Conservation (phyloP, 1,140 invertebrate species). For the Lepidurus couesii region DNA sequence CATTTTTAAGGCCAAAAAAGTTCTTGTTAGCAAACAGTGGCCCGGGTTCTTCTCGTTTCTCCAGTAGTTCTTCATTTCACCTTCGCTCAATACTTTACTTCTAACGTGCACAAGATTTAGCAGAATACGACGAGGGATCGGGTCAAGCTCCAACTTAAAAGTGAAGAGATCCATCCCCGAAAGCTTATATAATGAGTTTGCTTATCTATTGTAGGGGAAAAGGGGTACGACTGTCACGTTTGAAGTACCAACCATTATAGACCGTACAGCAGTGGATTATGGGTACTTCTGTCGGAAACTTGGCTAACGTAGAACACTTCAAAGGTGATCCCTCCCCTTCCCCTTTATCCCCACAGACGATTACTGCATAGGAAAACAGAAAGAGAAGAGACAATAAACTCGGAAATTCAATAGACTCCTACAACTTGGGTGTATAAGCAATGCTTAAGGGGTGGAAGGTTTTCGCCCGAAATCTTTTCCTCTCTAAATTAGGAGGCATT, state of each 20-base stretch:
- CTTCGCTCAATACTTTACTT: no score
- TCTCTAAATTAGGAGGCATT: background rate
- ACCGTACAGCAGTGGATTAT: constrained; percentile 2
- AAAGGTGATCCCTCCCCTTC: background rate
- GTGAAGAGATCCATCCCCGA: no score
- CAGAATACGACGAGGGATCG: no score
- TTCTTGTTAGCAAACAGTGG: no score
- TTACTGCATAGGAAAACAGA: background rate
- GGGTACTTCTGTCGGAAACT: constrained; percentile 11
- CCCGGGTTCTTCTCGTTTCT: no score
- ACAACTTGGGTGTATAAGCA: background rate
- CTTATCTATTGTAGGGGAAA: background rate
- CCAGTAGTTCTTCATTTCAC: no score
- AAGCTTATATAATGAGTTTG: background rate
- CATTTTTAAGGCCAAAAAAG: no score
- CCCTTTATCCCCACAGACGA: background rate
- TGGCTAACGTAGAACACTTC: constrained; percentile 4
- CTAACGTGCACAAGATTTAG: no score
- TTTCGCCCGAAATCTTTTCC: background rate
- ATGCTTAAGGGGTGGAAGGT: background rate
- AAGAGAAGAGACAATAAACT: background rate
- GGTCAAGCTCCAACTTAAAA: no score
- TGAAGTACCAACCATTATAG: constrained; percentile 15
- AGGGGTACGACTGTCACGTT: background rate
- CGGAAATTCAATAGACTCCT: constrained; percentile 17